phyloP scores from a whole-genome alignment of 1,140 invertebrate genomes.

The Cepaea nemoralis region DNA sequence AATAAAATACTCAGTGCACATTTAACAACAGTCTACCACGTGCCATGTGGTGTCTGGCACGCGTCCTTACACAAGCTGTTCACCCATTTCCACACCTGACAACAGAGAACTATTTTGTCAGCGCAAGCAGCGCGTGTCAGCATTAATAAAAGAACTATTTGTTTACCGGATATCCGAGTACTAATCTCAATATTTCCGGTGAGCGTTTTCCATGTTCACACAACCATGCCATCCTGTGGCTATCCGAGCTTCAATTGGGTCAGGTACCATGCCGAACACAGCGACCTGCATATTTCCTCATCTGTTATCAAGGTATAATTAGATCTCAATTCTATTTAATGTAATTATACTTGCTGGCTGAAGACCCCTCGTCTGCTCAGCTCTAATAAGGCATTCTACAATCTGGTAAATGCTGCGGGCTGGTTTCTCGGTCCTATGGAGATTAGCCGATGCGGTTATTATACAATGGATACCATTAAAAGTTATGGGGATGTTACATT shows the following conservation, averaged over 20 bases:
- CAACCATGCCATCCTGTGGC: not conserved
- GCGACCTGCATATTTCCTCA: not conserved
- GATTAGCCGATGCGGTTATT: too few relatives aligned
- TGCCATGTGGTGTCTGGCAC: not conserved
- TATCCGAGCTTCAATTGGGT: not conserved
- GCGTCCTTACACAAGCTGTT: not conserved
- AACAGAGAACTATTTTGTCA: not conserved
- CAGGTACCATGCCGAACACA: not conserved
- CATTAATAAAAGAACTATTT: not conserved
- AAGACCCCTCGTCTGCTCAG: too few relatives aligned
- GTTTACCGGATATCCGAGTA: constrained; percentile 2
- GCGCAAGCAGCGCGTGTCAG: not conserved
- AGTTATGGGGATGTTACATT: too few relatives aligned
- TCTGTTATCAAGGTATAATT: not conserved
- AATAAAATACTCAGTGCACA: too few relatives aligned
- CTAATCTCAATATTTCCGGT: not conserved
- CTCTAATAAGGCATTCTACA: too few relatives aligned
- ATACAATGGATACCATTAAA: too few relatives aligned
- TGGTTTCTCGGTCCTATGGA: too few relatives aligned
- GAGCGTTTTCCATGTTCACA: not conserved
- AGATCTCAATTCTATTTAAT: not conserved
- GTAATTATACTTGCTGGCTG: too few relatives aligned
- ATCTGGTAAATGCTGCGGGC: too few relatives aligned
- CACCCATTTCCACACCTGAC: not conserved
- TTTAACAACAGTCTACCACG: too few relatives aligned